Percentiles rank a stretch among this genome's conserved stretches.
Evolutionary conservation across 2,888 invertebrate genomes (phyloP).

Genomic region (Drosophila greeni): DNA sequence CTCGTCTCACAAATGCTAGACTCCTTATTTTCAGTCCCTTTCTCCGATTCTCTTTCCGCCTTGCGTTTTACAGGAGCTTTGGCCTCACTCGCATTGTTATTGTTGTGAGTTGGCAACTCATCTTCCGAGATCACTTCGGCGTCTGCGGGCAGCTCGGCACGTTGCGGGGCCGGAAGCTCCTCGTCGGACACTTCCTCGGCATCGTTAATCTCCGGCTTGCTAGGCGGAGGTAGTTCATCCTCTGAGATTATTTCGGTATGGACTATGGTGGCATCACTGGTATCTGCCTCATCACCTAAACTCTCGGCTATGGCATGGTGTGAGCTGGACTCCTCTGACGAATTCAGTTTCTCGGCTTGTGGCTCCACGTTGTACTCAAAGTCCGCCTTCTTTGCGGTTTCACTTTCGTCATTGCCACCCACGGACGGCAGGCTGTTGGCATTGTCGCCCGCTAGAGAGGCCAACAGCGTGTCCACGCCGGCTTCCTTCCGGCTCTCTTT

Average conservation of each 20-base stretch:
- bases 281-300: slow-evolving; percentile 70
- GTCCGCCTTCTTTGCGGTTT: slow-evolving; percentile 63
- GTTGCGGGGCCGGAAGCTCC: slow-evolving; percentile 85
- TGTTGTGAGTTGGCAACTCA: slow-evolving; percentile 82
- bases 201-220: slow-evolving; percentile 88
- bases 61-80: slow-evolving; percentile 54
- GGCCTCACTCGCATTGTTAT: slow-evolving; percentile 41
- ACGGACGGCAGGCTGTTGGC: slow-evolving; percentile 79
- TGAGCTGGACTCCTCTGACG: slow-evolving; percentile 75
- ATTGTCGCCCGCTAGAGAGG: slow-evolving; percentile 78
- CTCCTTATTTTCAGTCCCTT: slow-evolving; percentile 18
- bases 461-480: slow-evolving; percentile 76
- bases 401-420: slow-evolving; percentile 74
- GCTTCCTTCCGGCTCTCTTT: slow-evolving; percentile 70
- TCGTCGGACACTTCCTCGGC: slow-evolving; percentile 90
- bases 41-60: slow-evolving; percentile 40
- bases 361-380: slow-evolving; percentile 67
- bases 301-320: slow-evolving; percentile 76
- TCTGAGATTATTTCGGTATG: slow-evolving; percentile 92
- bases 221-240: slow-evolving; percentile 87
- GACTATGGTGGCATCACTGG: slow-evolving; percentile 81
- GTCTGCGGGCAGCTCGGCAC: slow-evolving; percentile 85
- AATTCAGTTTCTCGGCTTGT: slow-evolving; percentile 64
- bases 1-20: slow-evolving; percentile 15
- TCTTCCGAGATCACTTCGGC: slow-evolving; percentile 91